Base-by-base conservation (phyloP, 1,140 invertebrate species). In the Physella acuta region DNA sequence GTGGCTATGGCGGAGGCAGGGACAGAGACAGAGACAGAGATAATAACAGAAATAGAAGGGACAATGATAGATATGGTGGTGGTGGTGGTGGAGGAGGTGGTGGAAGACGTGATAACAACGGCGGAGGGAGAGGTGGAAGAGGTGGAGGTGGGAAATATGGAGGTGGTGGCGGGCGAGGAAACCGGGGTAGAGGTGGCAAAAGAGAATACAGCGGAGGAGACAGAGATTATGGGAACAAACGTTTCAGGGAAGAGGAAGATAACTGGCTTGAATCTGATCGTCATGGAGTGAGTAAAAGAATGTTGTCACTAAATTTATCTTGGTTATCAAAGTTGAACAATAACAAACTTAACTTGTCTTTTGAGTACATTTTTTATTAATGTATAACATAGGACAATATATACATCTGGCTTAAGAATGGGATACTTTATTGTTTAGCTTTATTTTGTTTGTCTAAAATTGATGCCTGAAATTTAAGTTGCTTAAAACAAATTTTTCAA, bases 221-320 rank as follows among this genome's bases (percentile, higher is more conserved):
- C 26, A 3, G 26, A 30, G 55, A 31, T 3, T 26, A 26, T 30
- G 33, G 33, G 55, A 56, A 31, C 30, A 8, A 3, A 28, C 30
- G 26, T 14, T 3, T 53, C 4, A 62, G 0, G 3, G 26, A n/a
- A 20, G 39, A 51, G 20, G 30, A 60, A 31, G 39, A 64, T n/a
- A 64, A 44, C 30, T 65, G 63, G 44, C 5, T 14, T 30, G 1
- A 33, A 3, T 30, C 16, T 65, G 49, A 52, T 31, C 52, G 44
- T 8, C n/a, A 52, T 49, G 28, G 17, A 31, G 63, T 65, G n/a
- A 52, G 44, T 65, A n/a, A n/a, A n/a, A 20, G n/a, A n/a, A n/a
- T n/a, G n/a, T n/a, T n/a, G n/a, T n/a, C n/a, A n/a, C n/a, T n/a
- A n/a, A n/a, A n/a, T n/a, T n/a, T n/a, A n/a, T n/a, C n/a, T n/a